Percentiles rank a stretch among this genome's conserved stretches.
phyloP scores from a whole-genome alignment of 2,113 vertebrate genomes.

The Lathamus discolor region DNA sequence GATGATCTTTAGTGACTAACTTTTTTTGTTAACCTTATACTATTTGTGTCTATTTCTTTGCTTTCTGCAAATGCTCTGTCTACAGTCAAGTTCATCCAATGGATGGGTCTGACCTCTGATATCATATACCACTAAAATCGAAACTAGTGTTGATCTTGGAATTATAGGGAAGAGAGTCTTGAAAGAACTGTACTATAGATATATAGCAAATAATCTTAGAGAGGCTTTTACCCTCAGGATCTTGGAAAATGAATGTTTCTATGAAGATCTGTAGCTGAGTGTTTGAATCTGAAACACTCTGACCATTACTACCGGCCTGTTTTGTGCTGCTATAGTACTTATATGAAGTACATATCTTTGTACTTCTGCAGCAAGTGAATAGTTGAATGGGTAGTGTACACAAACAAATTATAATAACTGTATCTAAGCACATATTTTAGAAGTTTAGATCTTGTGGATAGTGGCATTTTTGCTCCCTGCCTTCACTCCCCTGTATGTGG shows the following conservation, averaged over 20 bases:
- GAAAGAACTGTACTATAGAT: neutral
- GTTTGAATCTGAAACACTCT: neutral
- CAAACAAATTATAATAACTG: neutral
- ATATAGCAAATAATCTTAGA: neutral
- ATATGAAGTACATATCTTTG: neutral
- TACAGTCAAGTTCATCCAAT: neutral
- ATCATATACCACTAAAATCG: neutral
- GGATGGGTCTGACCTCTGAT: neutral
- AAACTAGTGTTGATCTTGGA: neutral
- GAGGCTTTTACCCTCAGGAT: neutral
- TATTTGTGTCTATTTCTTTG: neutral
- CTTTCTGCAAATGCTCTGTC: neutral
- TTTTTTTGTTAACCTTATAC: neutral
- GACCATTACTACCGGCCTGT: neutral
- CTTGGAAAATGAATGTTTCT: neutral
- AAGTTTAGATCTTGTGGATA: neutral
- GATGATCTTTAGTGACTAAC: neutral
- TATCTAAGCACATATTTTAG: neutral
- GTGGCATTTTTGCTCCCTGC: neutral
- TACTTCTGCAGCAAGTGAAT: neutral
- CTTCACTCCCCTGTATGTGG: fast-evolving
- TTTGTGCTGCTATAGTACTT: neutral
- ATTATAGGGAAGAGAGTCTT: neutral
- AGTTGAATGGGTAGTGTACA: neutral
- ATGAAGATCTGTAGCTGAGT: neutral